Base-by-base conservation (phyloP, 2,888 invertebrate species). In the Calephelis perditalis region DNA sequence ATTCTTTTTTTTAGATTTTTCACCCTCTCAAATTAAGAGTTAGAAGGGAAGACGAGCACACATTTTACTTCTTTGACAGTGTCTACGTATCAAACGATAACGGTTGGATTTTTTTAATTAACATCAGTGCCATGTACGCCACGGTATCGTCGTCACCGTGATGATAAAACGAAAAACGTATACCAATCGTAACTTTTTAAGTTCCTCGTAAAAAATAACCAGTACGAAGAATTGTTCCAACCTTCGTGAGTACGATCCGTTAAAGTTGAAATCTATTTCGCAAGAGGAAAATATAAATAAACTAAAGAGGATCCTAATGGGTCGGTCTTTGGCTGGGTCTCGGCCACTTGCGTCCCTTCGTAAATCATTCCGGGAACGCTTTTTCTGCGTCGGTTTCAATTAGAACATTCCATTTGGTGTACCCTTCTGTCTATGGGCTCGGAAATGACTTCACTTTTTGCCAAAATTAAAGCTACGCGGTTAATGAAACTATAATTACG, bases 271-370 rank as follows among this genome's bases (percentile, higher is more conserved):
- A 49, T 49, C 49, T 49, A 49, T 49, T 49, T 49, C 26, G 49
- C 49, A 67, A 70, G 68, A 70, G 66, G 68, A 73, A 75, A 73
- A 69, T 70, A 73, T 74, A 76, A 76, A 74, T 71, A 70, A 69
- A 70, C 68, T 68, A 66, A 59, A 65, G 74, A 71, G 76, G 74
- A 72, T 68, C 71, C 76, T 82, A 82, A 82, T 82, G 82, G 78
- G 73, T 71, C 74, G 76, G 77, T 79, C 81, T 82, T 75, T 74
- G 71, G 74, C 70, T 70, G 78, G 81, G 78, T 78, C 78, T 72
- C 76, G 74, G 71, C 74, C 72, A 72, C 72, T 71, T 56, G 56
- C 70, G 71, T 73, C 71, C 74, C 71, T 72, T 71, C 70, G 71
- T 80, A 81, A 78, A 80, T 81, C 79, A 79, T 80, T 71, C 73